Percentiles rank a stretch among this genome's conserved stretches.
phyloP scores from a whole-genome alignment of 2,888 invertebrate genomes.

The Ichneumoninae sp. region DNA sequence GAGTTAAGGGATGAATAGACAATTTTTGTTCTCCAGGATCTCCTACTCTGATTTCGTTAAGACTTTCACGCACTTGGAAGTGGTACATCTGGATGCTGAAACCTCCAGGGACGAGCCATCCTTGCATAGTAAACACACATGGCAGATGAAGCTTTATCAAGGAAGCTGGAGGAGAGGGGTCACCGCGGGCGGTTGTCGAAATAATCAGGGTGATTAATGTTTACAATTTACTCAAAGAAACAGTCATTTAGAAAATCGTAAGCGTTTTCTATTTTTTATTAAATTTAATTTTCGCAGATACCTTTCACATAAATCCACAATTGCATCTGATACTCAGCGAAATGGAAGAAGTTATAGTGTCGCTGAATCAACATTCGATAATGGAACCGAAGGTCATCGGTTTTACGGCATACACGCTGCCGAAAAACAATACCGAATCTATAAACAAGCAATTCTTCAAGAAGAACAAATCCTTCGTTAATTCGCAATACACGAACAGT shows the following conservation, averaged over 20 bases:
- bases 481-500: constrained; percentile 96
- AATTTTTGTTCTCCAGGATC: constrained; percentile 86
- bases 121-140: constrained; percentile 91
- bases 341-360: constrained; percentile 93
- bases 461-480: constrained; percentile 93
- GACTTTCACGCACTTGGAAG: constrained; percentile 92
- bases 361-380: constrained; percentile 94
- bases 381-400: constrained; percentile 96
- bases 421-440: constrained; percentile 90
- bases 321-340: constrained; percentile 92
- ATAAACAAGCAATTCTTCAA: constrained; percentile 93
- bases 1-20: background rate
- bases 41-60: constrained; percentile 92
- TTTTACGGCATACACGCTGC: constrained; percentile 92
- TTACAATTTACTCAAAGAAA: background rate
- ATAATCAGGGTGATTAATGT: constrained; percentile 88
- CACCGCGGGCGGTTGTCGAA: constrained; percentile 95
- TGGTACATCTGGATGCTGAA: constrained; percentile 94
- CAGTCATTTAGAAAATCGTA: background rate
- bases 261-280: background rate
- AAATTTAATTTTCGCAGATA: constrained; percentile 86
- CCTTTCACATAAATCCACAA: constrained; percentile 97
- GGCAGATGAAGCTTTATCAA: constrained; percentile 95
- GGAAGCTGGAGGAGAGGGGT: constrained; percentile 95
- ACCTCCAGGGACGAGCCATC: constrained; percentile 94